A percentile compares a stretch with the other conserved stretches of the same genome.
Conservation (phyloP, 2,113 vertebrate genomes). For the Tamias sibiricus region DNA sequence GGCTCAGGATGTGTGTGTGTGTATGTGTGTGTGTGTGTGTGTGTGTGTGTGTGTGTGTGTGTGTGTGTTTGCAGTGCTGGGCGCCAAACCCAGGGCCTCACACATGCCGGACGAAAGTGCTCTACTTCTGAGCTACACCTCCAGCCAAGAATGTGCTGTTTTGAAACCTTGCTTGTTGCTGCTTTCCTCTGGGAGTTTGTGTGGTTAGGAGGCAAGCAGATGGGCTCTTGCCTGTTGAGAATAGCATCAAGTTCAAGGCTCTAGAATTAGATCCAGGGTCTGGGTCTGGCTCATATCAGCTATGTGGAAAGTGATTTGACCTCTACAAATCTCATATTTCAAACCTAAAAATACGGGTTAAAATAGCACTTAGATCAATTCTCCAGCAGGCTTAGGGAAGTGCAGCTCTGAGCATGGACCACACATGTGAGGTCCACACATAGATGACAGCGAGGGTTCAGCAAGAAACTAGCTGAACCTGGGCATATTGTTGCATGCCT, state of each 20-base stretch:
- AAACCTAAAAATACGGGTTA: background rate
- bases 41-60: background rate
- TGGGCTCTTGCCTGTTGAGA: background rate
- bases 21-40: background rate
- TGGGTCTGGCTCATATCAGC: background rate
- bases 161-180: background rate
- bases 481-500: background rate
- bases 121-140: background rate
- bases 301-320: background rate
- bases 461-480: background rate
- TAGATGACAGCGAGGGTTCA: background rate
- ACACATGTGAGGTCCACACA: rapidly evolving
- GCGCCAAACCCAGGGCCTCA: background rate
- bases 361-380: background rate
- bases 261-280: background rate
- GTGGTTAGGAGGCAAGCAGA: background rate
- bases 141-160: background rate
- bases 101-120: background rate
- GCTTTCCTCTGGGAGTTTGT: background rate
- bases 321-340: background rate
- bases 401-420: background rate
- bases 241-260: background rate
- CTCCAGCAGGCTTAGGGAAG: background rate
- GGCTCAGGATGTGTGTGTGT: background rate
- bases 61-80: background rate